These are phyloP conservation scores for Papilio glaucus DNA, from an alignment of 1,140 invertebrate species.

Conservation along the genomic window DNA sequence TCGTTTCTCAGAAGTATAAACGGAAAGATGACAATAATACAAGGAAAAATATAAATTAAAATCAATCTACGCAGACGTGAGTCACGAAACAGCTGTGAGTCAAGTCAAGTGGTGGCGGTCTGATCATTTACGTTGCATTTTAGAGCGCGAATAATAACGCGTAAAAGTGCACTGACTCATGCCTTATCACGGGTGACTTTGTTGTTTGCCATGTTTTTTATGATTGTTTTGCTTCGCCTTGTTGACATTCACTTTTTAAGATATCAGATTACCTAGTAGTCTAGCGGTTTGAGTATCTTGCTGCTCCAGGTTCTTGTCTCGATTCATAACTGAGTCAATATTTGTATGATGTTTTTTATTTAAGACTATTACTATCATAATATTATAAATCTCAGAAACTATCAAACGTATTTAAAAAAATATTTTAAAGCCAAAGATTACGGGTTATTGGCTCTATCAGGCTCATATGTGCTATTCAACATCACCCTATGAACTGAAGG, in stretches of 20 bases:
- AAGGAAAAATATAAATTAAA: neutral
- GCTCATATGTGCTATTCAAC: too few relatives aligned
- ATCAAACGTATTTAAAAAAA: too few relatives aligned
- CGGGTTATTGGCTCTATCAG: too few relatives aligned
- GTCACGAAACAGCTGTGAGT: constrained; percentile 7
- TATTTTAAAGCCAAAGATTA: too few relatives aligned
- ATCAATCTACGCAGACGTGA: neutral
- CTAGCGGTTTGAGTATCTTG: neutral
- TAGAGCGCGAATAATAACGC: constrained; percentile 14
- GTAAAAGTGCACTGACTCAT: constrained; percentile 6
- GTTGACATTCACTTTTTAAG: constrained; percentile 14
- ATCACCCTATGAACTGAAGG: too few relatives aligned
- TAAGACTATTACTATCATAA: too few relatives aligned
- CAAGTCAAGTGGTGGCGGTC: neutral
- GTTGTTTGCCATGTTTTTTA: constrained; percentile 17
- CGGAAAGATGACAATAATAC: neutral
- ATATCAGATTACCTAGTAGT: neutral
- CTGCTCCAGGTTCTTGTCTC: neutral
- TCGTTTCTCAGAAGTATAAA: neutral
- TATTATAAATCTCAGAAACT: too few relatives aligned
- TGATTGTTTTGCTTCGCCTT: neutral
- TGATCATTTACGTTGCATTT: constrained; percentile 4
- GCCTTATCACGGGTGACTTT: constrained; percentile 10
- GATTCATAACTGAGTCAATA: neutral
- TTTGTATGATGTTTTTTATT: too few relatives aligned